Evolutionary conservation across 2,797 vertebrate genomes (phyloP), one percentile per base, ranked within the genome.

Genomic region (Cossypha dichroa): DNA sequence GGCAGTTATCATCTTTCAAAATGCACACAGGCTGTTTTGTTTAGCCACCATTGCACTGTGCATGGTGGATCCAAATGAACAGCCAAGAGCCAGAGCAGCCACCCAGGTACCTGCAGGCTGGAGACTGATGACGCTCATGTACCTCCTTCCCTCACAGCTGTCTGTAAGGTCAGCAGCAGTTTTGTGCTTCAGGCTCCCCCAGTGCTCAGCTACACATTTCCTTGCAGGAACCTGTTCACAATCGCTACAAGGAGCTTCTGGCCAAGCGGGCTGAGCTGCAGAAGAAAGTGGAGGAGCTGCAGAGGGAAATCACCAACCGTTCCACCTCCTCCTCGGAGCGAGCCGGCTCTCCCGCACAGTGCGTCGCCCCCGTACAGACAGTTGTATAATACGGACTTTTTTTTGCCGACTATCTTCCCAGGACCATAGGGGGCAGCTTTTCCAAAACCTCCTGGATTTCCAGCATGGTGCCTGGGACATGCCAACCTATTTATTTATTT

Each of bases 251-350:
- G 97, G 99, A 99, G 97, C 98, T 99, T 58, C 97, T 99, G 46
- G 99, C 98, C 31, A 99, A 99, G 96, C 98, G 99, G 5, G 98
- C 98, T 0, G 99, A 99, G 96, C 98, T 99, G 85, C 99, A 99
- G 98, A 99, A 98, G 97, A 98, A 99, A 85, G 98, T 99, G 80
- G 99, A 99, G 79, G 99, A 99, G 40, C 98, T 99, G 28, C 99
- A 99, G 96, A 98, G 99, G 46, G 99, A 99, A 88, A 98, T 99
- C 96, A 98, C 98, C 88, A 99, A 98, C 93, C 99, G 98, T 3
- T 99, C 99, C 1, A 98, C 98, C 46, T 98, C 98, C 0, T 98
- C 99, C 68, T 99, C 99, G 0, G 99, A 99, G 95, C 97, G 98
- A 58, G 98, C 99, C 0, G 97, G 98, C 58, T 99, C 99, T 13